Evolutionary conservation across 2,113 vertebrate genomes (phyloP), one percentile per base, ranked within the genome.

Genomic region (Melospiza melodia): DNA sequence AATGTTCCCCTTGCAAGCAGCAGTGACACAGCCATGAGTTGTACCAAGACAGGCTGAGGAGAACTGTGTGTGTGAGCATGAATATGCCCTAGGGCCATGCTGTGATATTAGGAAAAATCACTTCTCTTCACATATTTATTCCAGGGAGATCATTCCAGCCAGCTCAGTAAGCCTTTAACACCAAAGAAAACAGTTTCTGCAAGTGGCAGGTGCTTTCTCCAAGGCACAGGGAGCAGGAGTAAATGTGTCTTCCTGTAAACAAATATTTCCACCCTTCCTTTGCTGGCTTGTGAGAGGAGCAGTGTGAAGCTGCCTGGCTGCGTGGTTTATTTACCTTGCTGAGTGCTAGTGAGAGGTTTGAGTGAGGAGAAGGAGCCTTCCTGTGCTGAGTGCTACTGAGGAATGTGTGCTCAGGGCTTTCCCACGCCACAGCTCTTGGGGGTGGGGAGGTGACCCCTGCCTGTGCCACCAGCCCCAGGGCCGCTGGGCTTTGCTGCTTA

Each of bases 241-340:
- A 69, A 80, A 84, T 81, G 68, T n/a, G 44, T 89, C 83, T 73
- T 87, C 84, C 69, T 75, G 84, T 76, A 87, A 96, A 88, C 78
- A 94, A 93, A 2, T 67, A 72, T 82, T 95, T 85, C 86, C 30
- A 94, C 54, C 43, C 52, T 71, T 68, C 80, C 59, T 62, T 65
- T 84, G n/a, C 37, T 73, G 6, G 11, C 76, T 59, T 27, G 6
- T 65, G 87, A 91, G 81, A 93, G 71, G 54, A 87, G 19, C 63
- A 46, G 68, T 28, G 65, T 85, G 89, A 89, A 93, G 88, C 62
- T 93, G 69, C 86, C 84, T 67, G 88, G 24, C 89, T 18, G 1
- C n/a, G 20, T 4, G 9, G 92, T 97, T 97, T 97, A 94, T 97
- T 97, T 97, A 95, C 95, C 79, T 95, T 96, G 76, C 87, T 85